Base-by-base conservation (phyloP, 2,113 vertebrate species). In the Callionymus lyra region DNA sequence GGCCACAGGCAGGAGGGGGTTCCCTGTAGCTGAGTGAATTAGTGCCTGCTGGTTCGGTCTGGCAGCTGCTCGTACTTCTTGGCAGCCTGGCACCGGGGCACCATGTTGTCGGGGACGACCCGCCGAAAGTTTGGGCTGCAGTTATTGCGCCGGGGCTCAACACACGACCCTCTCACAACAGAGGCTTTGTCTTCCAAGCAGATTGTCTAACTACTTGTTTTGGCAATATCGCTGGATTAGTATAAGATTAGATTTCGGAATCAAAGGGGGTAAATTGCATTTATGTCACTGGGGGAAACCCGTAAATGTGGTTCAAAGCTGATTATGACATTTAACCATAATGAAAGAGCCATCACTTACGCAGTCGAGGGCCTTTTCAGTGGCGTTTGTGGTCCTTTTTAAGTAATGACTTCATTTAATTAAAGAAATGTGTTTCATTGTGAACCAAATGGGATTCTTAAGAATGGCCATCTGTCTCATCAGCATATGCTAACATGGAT, bases 11-110 rank as follows among this genome's bases (percentile, higher is more conserved):
- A 16, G 34, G 56, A 48, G 56, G 50, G 38, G 65, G 57, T 46
- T 77, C 72, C 70, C 77, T 69, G 67, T 63, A 65, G 77, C 51
- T 72, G 76, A 66, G 53, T 77, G 75, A 82, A 79, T 82, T 76
- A 79, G 62, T 68, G 77, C 69, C 77, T 59, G 68, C 72, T 81
- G 78, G 63, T 73, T 63, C 50, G 50, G 73, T 66, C 73, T 67
- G 74, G 69, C 80, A 82, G 78, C 76, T 83, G 79, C 50, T 62
- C 53, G 51, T 50, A 80, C 80, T 57, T 40, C 12, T 50, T 64
- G 57, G 74, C 66, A 75, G 70, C 58, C 76, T 61, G 59, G 74
- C 65, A 63, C 65, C 34, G 54, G 11, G 41, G 60, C 41, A 38
- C 41, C 33, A 63, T 50, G 73, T 80, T 79, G 70, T 69, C 76